These are phyloP conservation scores for cat (Felis catus) DNA, from an alignment of 2,113 vertebrate species.

Conservation along the genomic window F.catus_Fca126_mat1.0 CM031420.1:93113501-93114000, in stretches of 20 bases:
- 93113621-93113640: not conserved
- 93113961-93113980: not conserved
- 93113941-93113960: slow-evolving; percentile 10
- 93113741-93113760: not conserved
- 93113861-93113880: not conserved
- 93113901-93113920: not conserved
- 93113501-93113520: not conserved
- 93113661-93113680: not conserved
- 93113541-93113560: not conserved
- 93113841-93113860: not conserved
- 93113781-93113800: not conserved
- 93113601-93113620: not conserved
- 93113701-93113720: not conserved
- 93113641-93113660: not conserved
- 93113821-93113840: not conserved
- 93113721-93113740: not conserved
- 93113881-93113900: not conserved
- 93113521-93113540: not conserved
- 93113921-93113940: slow-evolving; percentile 6
- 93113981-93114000: not conserved
- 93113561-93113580: not conserved
- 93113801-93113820: not conserved
- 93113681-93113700: slow-evolving; percentile 14
- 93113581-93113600: not conserved
- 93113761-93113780: not conserved